These are phyloP conservation scores for Lutjanus campechanus DNA, from an alignment of 2,797 vertebrate genomes.

Conservation along the genomic window DNA sequence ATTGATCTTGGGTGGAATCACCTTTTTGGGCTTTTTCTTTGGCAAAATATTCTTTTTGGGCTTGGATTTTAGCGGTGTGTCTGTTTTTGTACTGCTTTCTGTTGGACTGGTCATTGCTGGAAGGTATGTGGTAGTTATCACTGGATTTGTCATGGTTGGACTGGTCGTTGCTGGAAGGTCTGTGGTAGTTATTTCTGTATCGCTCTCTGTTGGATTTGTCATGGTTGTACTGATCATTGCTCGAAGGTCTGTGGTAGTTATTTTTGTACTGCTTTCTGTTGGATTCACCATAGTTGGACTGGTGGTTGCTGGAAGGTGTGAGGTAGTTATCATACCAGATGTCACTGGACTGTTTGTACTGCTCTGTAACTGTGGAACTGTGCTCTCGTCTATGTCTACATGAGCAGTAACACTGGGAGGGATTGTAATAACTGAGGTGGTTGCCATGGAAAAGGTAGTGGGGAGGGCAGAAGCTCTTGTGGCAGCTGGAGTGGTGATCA, in stretches of 20 bases:
- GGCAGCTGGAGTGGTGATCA: constrained; percentile 35
- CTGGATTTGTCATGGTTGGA: constrained; percentile 22
- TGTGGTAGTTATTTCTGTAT: constrained; percentile 15
- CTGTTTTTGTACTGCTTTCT: constrained; percentile 14
- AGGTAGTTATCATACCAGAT: constrained; percentile 12
- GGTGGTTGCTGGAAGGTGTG: constrained; percentile 9
- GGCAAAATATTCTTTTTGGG: constrained; percentile 47
- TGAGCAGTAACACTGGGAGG: constrained; percentile 32
- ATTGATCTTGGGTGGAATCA: constrained; percentile 7
- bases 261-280: constrained; percentile 31
- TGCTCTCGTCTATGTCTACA: constrained; percentile 27
- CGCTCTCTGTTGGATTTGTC: constrained; percentile 25
- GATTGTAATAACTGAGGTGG: constrained; percentile 29
- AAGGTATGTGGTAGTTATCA: constrained; percentile 1
- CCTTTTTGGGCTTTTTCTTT: constrained; percentile 51
- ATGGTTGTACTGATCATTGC: constrained; percentile 24
- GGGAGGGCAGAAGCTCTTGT: constrained; percentile 22
- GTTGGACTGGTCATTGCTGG: constrained; percentile 27
- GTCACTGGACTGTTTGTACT: constrained; percentile 40
- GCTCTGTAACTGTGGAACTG: constrained; percentile 34
- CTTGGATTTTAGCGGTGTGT: constrained; percentile 34
- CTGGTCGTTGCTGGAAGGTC: constrained; percentile 9
- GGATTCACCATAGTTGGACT: constrained; percentile 22
- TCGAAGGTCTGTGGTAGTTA: constrained; percentile 3
- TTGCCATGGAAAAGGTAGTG: constrained; percentile 27